Evolutionary conservation across 2,888 invertebrate species (phyloP).

Genomic region (Meteorus cinctellus): DNA sequence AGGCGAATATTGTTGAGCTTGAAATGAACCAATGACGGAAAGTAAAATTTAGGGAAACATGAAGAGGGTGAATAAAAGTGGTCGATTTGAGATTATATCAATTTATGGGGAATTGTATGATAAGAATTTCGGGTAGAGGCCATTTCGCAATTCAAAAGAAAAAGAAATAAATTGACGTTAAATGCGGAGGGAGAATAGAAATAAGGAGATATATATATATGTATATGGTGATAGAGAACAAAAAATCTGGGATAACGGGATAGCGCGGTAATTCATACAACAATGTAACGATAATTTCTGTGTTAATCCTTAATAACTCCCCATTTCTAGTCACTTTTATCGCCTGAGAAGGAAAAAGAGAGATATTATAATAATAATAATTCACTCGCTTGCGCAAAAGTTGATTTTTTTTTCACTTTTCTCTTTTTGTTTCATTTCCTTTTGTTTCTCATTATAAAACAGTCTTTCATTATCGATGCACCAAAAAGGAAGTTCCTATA

Average conservation of each 20-base stretch:
- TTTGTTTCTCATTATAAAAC: constrained; percentile 56
- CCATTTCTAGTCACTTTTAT: constrained; percentile 44
- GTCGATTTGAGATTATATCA: constrained; percentile 21
- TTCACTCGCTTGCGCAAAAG: constrained; percentile 45
- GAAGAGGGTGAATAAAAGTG: constrained; percentile 23
- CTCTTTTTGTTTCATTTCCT: constrained; percentile 45
- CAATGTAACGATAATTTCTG: constrained; percentile 53
- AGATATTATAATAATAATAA: constrained; percentile 24
- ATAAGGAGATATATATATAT: constrained; percentile 34
- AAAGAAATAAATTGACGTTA: neutral
- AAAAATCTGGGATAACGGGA: constrained; percentile 16
- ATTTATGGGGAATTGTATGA: constrained; percentile 17
- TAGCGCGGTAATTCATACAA: constrained; percentile 51
- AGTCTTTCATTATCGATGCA: constrained; percentile 63
- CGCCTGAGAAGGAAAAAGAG: constrained; percentile 15
- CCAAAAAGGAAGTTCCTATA: constrained; percentile 54
- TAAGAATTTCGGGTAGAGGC: neutral
- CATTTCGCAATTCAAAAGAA: neutral
- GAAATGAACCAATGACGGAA: constrained; percentile 7
- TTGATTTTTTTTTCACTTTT: constrained; percentile 44
- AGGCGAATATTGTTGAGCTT: constrained; percentile 38
- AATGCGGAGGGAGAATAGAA: neutral
- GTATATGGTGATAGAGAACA: constrained; percentile 29
- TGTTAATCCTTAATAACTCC: constrained; percentile 54
- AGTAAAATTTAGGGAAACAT: neutral